A percentile compares a stretch with the other conserved stretches of the same genome.
phyloP scores from a whole-genome alignment of 2,797 vertebrate genomes.

The Zalophus californianus region DNA sequence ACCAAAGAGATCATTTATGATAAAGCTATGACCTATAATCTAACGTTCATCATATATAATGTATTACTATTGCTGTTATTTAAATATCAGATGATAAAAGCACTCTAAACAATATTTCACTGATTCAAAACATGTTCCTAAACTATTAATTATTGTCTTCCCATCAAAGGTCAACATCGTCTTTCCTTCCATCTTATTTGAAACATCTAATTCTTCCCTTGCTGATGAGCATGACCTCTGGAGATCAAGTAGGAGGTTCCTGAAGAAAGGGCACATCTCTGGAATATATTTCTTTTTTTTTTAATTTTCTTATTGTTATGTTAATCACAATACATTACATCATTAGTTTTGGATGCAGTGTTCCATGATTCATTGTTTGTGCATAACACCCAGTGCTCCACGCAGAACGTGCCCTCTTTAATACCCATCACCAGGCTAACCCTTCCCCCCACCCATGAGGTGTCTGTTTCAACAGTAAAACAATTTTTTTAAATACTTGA shows the following conservation, averaged over 20 bases:
- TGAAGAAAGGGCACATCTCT: neutral
- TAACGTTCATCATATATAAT: neutral
- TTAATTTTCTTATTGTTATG: too few relatives aligned
- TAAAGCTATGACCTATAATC: neutral
- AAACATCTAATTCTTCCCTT: neutral
- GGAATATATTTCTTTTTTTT: neutral
- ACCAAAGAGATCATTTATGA: neutral
- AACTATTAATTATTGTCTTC: neutral
- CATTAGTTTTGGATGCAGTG: too few relatives aligned
- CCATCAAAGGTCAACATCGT: neutral
- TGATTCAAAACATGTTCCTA: neutral
- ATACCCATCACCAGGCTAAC: too few relatives aligned
- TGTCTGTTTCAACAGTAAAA: neutral
- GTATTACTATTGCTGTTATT: neutral
- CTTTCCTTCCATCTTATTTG: neutral
- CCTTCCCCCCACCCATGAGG: neutral
- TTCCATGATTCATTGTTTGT: too few relatives aligned
- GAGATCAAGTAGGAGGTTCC: neutral
- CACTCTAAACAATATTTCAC: neutral
- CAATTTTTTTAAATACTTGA: neutral
- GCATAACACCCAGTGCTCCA: too few relatives aligned
- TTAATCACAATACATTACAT: too few relatives aligned
- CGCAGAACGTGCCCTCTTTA: too few relatives aligned
- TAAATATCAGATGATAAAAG: neutral
- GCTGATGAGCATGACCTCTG: neutral